phyloP scores from a whole-genome alignment of 2,113 vertebrate genomes.

The Rhodinocichla rosea region DNA sequence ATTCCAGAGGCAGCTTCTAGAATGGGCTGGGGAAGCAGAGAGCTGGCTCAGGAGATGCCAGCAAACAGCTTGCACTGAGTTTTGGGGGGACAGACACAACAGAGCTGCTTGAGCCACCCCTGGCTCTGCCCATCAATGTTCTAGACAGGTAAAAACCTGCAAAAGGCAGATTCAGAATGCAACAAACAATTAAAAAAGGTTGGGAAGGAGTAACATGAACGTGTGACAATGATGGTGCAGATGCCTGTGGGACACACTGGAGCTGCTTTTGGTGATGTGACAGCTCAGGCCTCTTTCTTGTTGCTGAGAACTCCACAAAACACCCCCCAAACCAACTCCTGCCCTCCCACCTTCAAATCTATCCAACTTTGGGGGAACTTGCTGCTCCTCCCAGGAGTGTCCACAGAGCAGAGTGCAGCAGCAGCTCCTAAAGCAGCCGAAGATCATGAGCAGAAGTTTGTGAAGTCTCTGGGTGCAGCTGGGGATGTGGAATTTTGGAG shows the following conservation, averaged over 20 bases:
- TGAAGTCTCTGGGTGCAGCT: neutral
- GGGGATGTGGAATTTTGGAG: neutral
- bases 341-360: neutral
- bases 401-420: neutral
- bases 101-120: neutral
- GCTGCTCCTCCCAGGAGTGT: neutral
- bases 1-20: neutral
- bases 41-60: neutral
- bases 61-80: neutral
- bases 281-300: neutral
- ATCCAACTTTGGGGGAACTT: neutral
- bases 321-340: rapidly evolving
- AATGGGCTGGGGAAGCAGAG: neutral
- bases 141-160: neutral
- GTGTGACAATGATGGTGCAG: rapidly evolving
- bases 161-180: neutral
- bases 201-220: neutral
- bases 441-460: rapidly evolving
- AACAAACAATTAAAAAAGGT: neutral
- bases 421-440: neutral
- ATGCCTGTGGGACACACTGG: neutral
- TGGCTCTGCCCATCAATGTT: neutral
- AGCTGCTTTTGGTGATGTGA: neutral
- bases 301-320: neutral
- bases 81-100: neutral